Percentiles rank a stretch among this genome's conserved stretches.
Conservation (phyloP, 2,888 invertebrate species). For the Druceiella hillmani region DNA sequence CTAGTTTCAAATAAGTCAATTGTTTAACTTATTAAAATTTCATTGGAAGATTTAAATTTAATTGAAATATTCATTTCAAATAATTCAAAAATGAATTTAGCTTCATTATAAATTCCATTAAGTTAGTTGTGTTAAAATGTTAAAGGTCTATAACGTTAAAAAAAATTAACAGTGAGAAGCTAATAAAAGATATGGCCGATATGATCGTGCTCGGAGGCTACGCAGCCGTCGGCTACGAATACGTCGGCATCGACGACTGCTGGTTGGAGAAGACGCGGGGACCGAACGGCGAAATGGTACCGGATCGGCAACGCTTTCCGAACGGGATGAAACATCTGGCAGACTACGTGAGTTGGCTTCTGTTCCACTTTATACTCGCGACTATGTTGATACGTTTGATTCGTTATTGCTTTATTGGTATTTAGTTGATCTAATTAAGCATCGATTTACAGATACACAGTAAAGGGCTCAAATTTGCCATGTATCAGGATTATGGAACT, state of each 20-base stretch:
- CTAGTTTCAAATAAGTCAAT: too few species aligned
- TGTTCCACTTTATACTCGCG: not conserved
- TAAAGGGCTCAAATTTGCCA: constrained; percentile 68
- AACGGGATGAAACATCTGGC: constrained; percentile 55
- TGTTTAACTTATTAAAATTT: not conserved
- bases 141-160: too few species aligned
- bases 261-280: constrained; percentile 55
- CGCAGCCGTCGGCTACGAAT: constrained; percentile 55
- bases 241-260: constrained; percentile 59
- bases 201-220: constrained; percentile 53
- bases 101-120: too few species aligned
- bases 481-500: constrained; percentile 75
- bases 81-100: too few species aligned
- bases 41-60: not conserved
- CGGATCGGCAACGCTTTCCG: constrained; percentile 57
- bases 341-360: constrained; percentile 49
- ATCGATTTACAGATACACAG: constrained; percentile 53
- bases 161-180: constrained; percentile 51
- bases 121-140: too few species aligned
- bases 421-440: not conserved
- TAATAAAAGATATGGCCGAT: constrained; percentile 48
- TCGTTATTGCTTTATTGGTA: not conserved
- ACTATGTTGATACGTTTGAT: not conserved
- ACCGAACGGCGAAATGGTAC: constrained; percentile 42
- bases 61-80: constrained; percentile 4